Evolutionary conservation across 2,888 invertebrate species (phyloP), one percentile per base, ranked within the genome.

Genomic region (Epistrophe eligans): DNA sequence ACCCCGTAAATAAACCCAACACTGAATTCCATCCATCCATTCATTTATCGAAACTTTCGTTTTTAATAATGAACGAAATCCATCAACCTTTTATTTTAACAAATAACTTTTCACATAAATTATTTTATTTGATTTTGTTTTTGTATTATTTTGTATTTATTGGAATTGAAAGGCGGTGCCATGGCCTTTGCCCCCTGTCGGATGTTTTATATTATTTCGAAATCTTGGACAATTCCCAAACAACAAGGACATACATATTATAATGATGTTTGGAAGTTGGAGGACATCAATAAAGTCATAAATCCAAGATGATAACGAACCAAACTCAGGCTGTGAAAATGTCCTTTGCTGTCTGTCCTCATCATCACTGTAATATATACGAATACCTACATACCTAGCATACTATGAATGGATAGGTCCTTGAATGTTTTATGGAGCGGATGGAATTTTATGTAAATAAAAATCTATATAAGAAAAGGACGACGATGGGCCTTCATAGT

Each of bases 391-490:
- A 24, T n/a, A 24, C 24, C 6, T 19, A 43, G 1, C 1, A 52
- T 24, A 24, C 7, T 0, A 55, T 50, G 24, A 48, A 48, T 64
- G 28, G 28, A 9, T 15, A 9, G 45, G 50, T 40, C 55, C 60
- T 45, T 58, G 35, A 62, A 35, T 38, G 43, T 70, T 81, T 81
- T 76, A 81, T 76, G 74, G 76, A n/a, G 62, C 76, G 70, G 60
- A 76, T 62, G 62, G 24, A 13, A 67, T 70, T 81, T 62, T 45
- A 70, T 81, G 81, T 76, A 81, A 81, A 81, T 81, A 76, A 70
- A 76, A n/a, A n/a, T n/a, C n/a, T n/a, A n/a, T 10, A 76, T 10
- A 67, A 58, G 40, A 74, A 73, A 57, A 40, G 40, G n/a, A n/a
- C n/a, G 60, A 38, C 57, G 17, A 57, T 24, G 11, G 1, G 0